Evolutionary conservation across 2,888 invertebrate species (phyloP).

Genomic region (Tetranychus truncatus): DNA sequence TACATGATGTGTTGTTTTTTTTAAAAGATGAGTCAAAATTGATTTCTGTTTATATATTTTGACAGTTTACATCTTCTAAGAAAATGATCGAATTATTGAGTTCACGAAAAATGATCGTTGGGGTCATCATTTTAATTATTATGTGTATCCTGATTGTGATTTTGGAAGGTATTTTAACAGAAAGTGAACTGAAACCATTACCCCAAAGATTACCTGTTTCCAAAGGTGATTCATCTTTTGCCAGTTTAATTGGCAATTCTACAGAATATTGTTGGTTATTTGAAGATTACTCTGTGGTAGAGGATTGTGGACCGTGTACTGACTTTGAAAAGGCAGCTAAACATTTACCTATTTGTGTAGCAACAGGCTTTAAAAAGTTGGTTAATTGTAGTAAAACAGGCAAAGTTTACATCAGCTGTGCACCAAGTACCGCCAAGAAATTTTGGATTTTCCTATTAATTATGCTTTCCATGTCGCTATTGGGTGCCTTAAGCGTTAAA

Average conservation of each 20-base stretch:
- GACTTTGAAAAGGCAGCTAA: constrained; percentile 24
- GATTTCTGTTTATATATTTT: too few species aligned
- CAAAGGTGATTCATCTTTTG: neutral
- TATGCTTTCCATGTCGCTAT: constrained; percentile 16
- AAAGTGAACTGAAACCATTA: constrained; percentile 15
- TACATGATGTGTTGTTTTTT: too few species aligned
- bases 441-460: constrained; percentile 17
- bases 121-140: constrained; percentile 17
- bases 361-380: constrained; percentile 26
- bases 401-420: constrained; percentile 23
- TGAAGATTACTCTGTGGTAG: constrained; percentile 23
- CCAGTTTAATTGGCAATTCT: neutral
- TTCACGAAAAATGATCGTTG: constrained; percentile 20
- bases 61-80: too few species aligned
- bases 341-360: constrained; percentile 24
- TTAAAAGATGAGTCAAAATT: too few species aligned
- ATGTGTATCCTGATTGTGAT: constrained; percentile 20
- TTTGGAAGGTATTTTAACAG: constrained; percentile 19
- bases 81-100: constrained; percentile 19
- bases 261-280: constrained; percentile 23
- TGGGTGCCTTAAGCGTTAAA: neutral
- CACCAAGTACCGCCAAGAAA: constrained; percentile 2
- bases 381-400: constrained; percentile 24
- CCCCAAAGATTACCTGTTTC: constrained; percentile 2
- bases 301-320: constrained; percentile 24